Percentiles rank a stretch among this genome's conserved stretches.
Conservation (phyloP, 2,797 vertebrate species). For the Gobio occitaniae region DNA sequence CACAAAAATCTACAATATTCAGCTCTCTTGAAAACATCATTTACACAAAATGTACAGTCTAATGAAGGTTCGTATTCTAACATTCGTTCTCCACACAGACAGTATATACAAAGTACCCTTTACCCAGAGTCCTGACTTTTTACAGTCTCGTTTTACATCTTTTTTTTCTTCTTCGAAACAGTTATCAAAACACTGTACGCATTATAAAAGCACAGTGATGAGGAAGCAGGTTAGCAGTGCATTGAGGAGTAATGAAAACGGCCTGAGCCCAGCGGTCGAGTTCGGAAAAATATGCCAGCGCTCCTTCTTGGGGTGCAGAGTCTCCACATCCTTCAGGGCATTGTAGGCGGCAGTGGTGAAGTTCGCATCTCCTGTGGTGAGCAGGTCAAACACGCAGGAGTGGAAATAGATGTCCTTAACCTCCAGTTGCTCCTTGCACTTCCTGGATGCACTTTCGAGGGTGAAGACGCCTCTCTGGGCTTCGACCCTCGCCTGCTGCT, state of each 20-base stretch:
- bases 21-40: slow-evolving; percentile 81
- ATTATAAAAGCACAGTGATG: slow-evolving; percentile 75
- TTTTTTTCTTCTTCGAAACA: slow-evolving; percentile 78
- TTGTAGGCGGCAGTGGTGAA: slow-evolving; percentile 92
- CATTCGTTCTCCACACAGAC: slow-evolving; percentile 75
- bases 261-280: slow-evolving; percentile 55
- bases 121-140: slow-evolving; percentile 32
- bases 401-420: slow-evolving; percentile 95
- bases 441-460: slow-evolving; percentile 83
- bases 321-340: slow-evolving; percentile 92
- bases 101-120: slow-evolving; percentile 63
- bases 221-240: slow-evolving; percentile 77
- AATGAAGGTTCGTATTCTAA: slow-evolving; percentile 68
- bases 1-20: slow-evolving; percentile 76
- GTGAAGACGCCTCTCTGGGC: slow-evolving; percentile 76
- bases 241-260: slow-evolving; percentile 55
- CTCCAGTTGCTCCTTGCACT: slow-evolving; percentile 89
- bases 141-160: slow-evolving; percentile 44
- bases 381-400: slow-evolving; percentile 95
- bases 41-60: slow-evolving; percentile 84
- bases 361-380: slow-evolving; percentile 95
- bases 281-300: slow-evolving; percentile 93
- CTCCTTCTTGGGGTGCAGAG: slow-evolving; percentile 88
- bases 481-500: slow-evolving; percentile 67
- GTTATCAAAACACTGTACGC: slow-evolving; percentile 76